A percentile compares a stretch with the other conserved stretches of the same genome.
Evolutionary conservation across 2,888 invertebrate genomes (phyloP).

Genomic region (Tenthredo livida): DNA sequence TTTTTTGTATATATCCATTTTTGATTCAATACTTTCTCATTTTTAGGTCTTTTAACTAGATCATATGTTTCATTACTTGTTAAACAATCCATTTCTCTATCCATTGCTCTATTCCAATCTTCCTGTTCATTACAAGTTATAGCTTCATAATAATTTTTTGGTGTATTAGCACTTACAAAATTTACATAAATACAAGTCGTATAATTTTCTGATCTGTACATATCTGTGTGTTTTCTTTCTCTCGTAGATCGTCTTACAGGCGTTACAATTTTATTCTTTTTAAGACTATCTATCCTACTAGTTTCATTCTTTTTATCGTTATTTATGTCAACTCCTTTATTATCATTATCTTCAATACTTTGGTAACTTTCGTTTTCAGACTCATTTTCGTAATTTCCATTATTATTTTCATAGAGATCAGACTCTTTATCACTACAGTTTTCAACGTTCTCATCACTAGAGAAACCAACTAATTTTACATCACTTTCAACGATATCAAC

Average conservation of each 20-base stretch:
- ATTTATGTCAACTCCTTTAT: too few relatives aligned
- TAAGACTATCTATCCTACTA: too few relatives aligned
- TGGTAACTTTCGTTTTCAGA: too few relatives aligned
- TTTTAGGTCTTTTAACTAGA: slow-evolving; percentile 48
- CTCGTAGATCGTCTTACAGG: too few relatives aligned
- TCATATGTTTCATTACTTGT: slow-evolving; percentile 18
- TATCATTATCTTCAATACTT: too few relatives aligned
- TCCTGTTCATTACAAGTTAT: neutral
- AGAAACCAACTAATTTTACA: slow-evolving; percentile 7
- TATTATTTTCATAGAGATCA: neutral
- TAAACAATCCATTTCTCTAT: slow-evolving; percentile 40
- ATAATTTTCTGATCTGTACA: too few relatives aligned
- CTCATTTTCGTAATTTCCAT: too few relatives aligned
- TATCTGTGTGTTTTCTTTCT: too few relatives aligned
- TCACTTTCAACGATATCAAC: slow-evolving; percentile 56
- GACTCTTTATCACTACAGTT: neutral
- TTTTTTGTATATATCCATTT: slow-evolving; percentile 54
- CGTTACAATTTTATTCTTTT: too few relatives aligned
- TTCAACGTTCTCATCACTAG: neutral
- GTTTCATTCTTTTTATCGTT: too few relatives aligned
- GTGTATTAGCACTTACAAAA: slow-evolving; percentile 40
- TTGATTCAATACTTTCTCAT: slow-evolving; percentile 29
- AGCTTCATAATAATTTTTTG: too few relatives aligned
- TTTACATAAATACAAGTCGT: slow-evolving; percentile 45
- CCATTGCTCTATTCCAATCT: slow-evolving; percentile 46